phyloP scores from a whole-genome alignment of 2,888 invertebrate genomes.

The Hoplodrina blanda region DNA sequence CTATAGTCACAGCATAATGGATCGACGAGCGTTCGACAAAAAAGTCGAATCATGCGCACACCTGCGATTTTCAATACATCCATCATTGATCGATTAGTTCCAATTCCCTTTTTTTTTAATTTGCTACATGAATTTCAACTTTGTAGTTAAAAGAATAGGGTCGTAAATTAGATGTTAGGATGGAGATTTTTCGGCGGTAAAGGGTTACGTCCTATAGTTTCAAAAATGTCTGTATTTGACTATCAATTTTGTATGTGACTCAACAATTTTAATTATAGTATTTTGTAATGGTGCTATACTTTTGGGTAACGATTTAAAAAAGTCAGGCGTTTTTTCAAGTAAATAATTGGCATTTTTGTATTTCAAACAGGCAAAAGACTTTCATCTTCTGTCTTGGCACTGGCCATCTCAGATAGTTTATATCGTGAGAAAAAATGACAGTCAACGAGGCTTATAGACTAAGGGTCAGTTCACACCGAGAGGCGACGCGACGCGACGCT shows the following conservation, averaged over 20 bases:
- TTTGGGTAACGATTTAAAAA: not conserved
- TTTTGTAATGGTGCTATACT: not conserved
- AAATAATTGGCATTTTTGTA: too few relatives aligned
- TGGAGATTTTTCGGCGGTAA: conserved; percentile 24
- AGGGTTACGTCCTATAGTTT: conserved; percentile 50
- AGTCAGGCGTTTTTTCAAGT: too few relatives aligned
- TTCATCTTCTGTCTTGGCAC: too few relatives aligned
- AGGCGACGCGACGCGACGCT: too few relatives aligned
- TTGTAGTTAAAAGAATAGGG: not conserved
- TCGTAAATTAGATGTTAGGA: conserved; percentile 42
- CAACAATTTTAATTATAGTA: conserved; percentile 13
- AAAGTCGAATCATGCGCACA: conserved; percentile 86
- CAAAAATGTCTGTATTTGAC: conserved; percentile 50
- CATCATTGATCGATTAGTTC: conserved; percentile 86
- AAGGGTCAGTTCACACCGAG: too few relatives aligned
- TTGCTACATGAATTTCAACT: conserved; percentile 34
- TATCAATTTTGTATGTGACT: conserved; percentile 59
- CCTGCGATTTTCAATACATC: conserved; percentile 87
- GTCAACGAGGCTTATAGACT: too few relatives aligned
- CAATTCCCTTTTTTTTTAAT: conserved; percentile 59
- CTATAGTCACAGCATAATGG: conserved; percentile 66
- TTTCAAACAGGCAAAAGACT: too few relatives aligned
- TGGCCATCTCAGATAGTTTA: too few relatives aligned
- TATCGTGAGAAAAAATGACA: too few relatives aligned
- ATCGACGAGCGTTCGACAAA: conserved; percentile 72